A percentile compares a stretch with the other conserved stretches of the same genome.
Evolutionary conservation across 2,888 invertebrate genomes (phyloP).

Genomic region (Pollenia labialis): DNA sequence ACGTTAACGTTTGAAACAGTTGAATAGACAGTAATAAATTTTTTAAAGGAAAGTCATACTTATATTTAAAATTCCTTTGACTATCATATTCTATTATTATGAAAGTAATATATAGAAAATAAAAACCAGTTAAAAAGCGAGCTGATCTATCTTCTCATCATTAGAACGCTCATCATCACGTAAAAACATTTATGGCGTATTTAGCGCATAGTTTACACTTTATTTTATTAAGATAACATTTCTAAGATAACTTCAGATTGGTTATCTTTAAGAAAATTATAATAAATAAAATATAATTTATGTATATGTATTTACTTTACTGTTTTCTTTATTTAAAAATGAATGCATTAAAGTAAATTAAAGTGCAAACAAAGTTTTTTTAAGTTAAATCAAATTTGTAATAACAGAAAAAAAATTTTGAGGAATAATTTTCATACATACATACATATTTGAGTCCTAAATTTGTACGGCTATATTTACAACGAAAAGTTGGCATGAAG

Average conservation of each 20-base stretch:
- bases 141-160: conserved; percentile 60
- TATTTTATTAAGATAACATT: conserved; percentile 66
- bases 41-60: too few relatives aligned
- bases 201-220: conserved; percentile 74
- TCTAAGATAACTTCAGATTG: conserved; percentile 59
- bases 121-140: conserved; percentile 3
- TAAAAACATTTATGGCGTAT: conserved; percentile 64
- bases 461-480: too few relatives aligned
- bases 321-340: background rate
- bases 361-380: conserved; percentile 1
- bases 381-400: background rate
- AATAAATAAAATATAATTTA: conserved; percentile 15
- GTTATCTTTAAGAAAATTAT: conserved; percentile 4
- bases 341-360: background rate
- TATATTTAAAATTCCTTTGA: background rate
- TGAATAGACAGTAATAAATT: too few relatives aligned
- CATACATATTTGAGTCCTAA: too few relatives aligned
- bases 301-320: background rate
- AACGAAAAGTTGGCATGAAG: too few relatives aligned
- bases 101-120: conserved; percentile 8
- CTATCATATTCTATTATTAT: background rate
- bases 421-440: too few relatives aligned
- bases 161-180: conserved; percentile 59
- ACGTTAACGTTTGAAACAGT: too few relatives aligned
- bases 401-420: background rate